phyloP scores from a whole-genome alignment of 2,797 vertebrate species.

The Silurus lanzhouensis region DNA sequence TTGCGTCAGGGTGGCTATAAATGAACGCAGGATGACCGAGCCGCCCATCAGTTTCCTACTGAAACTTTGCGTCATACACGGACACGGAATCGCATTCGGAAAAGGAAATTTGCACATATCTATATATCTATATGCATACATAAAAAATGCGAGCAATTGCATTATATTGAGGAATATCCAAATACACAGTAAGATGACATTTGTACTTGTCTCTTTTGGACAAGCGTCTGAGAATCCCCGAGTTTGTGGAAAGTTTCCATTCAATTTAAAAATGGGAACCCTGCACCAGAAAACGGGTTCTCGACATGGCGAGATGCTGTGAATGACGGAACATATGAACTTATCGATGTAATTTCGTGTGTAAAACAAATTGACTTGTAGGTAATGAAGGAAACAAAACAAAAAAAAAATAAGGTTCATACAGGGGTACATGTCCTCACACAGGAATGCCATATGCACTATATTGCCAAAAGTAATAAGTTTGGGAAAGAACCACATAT shows the following conservation, averaged over 20 bases:
- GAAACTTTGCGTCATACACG: background rate
- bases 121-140: too few relatives aligned
- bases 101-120: too few relatives aligned
- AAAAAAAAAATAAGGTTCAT: too few relatives aligned
- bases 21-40: background rate
- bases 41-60: background rate
- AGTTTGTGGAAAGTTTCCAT: background rate
- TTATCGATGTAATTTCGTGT: too few relatives aligned
- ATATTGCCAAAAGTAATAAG: too few relatives aligned
- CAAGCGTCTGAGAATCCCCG: background rate
- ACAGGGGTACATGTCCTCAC: background rate
- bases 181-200: background rate
- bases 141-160: background rate
- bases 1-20: slow-evolving; percentile 13
- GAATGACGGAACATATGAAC: too few relatives aligned
- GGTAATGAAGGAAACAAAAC: background rate
- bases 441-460: background rate
- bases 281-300: too few relatives aligned
- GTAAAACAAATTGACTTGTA: background rate
- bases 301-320: too few relatives aligned
- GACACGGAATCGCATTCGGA: too few relatives aligned
- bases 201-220: slow-evolving; percentile 4
- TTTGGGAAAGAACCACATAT: too few relatives aligned
- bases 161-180: slow-evolving; percentile 18
- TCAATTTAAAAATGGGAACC: too few relatives aligned